phyloP scores from a whole-genome alignment of 2,888 invertebrate genomes.

The Hoplodrina ambigua region DNA sequence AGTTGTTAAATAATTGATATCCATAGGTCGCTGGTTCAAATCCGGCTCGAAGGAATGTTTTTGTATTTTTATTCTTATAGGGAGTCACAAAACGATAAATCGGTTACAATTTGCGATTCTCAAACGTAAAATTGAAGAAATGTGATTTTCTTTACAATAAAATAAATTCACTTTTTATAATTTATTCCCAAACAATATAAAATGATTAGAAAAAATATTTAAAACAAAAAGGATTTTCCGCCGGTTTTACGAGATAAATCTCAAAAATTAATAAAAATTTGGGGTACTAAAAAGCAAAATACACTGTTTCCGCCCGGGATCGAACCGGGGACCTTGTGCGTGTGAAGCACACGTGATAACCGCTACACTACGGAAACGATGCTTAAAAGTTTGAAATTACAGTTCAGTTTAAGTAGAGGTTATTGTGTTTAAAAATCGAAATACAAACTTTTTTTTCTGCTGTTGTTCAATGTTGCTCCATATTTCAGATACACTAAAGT shows the following conservation, averaged over 20 bases:
- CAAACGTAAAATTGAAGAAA: background rate
- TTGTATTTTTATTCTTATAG: conserved; percentile 9
- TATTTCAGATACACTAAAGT: background rate
- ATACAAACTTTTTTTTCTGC: background rate
- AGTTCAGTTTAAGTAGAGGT: background rate
- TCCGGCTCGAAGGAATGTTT: conserved; percentile 89
- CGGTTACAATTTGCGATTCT: background rate
- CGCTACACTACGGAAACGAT: conserved; percentile 93
- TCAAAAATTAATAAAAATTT: background rate
- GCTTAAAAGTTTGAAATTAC: fast-evolving
- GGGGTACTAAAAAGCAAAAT: conserved; percentile 13
- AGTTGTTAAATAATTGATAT: conserved; percentile 78
- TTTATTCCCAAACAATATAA: background rate
- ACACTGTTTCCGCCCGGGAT: conserved; percentile 92
- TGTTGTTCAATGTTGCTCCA: background rate
- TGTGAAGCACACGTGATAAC: conserved; percentile 95
- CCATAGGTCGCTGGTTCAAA: conserved; percentile 91
- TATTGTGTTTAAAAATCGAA: too few species aligned
- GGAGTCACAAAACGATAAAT: too few species aligned
- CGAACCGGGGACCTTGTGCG: conserved; percentile 94
- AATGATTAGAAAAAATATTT: background rate
- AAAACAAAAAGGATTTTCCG: background rate
- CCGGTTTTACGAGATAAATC: background rate
- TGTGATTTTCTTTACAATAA: background rate
- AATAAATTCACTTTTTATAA: background rate